Evolutionary conservation across 2,797 vertebrate species (phyloP).

Genomic region (Ceryle rudis): DNA sequence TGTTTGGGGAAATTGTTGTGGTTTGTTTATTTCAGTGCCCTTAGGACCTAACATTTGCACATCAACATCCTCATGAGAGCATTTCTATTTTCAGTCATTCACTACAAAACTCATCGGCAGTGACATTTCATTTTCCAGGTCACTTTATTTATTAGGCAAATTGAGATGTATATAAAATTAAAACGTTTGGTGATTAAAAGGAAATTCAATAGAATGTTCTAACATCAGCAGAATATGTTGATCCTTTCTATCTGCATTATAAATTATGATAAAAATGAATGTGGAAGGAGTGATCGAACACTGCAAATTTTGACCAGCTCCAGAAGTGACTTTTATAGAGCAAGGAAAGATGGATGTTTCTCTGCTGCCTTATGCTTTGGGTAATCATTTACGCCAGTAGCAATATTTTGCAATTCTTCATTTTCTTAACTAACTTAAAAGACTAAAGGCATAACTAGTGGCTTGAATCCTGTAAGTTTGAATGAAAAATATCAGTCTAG

Average conservation of each 20-base stretch:
- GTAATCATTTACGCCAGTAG: constrained; percentile 13
- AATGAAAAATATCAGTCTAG: constrained; percentile 25
- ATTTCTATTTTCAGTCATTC: constrained; percentile 46
- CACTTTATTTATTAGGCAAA: constrained; percentile 32
- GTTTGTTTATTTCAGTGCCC: constrained; percentile 51
- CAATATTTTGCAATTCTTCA: constrained; percentile 31
- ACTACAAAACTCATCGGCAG: constrained; percentile 15
- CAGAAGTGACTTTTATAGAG: not conserved
- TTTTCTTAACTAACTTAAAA: constrained; percentile 33
- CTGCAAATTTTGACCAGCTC: constrained; percentile 11
- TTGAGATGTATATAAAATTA: not conserved
- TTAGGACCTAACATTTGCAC: constrained; percentile 34
- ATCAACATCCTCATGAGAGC: constrained; percentile 31
- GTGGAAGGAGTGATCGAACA: not conserved
- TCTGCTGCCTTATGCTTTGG: not conserved
- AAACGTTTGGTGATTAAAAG: not conserved
- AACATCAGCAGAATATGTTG: not conserved
- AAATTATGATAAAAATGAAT: constrained; percentile 19
- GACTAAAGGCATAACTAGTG: not conserved
- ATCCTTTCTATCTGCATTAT: not conserved
- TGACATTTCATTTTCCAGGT: constrained; percentile 36
- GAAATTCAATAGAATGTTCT: not conserved
- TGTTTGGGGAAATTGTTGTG: constrained; percentile 16
- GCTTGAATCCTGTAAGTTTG: not conserved
- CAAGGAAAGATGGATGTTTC: constrained; percentile 10